These are phyloP conservation scores for Buceros bicornis DNA, from an alignment of 2,797 vertebrate species.

Conservation along the genomic window DNA sequence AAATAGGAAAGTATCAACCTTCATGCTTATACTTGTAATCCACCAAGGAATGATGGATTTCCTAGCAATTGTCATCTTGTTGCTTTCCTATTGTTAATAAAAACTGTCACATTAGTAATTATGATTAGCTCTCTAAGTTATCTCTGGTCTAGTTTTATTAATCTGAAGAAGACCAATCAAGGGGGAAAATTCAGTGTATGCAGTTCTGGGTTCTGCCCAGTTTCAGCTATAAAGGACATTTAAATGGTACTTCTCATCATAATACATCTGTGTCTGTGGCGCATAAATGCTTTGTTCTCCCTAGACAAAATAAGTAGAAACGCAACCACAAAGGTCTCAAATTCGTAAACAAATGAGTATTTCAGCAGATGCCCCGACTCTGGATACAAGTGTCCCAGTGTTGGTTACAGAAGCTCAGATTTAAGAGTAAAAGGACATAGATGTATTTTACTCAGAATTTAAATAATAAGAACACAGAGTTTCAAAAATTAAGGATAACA, in stretches of 20 bases:
- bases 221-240: background rate
- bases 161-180: background rate
- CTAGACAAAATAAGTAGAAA: background rate
- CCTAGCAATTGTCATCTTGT: background rate
- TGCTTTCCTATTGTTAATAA: background rate
- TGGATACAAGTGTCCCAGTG: background rate
- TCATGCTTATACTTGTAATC: background rate
- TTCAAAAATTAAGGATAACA: background rate
- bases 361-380: background rate
- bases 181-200: background rate
- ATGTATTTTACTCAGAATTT: background rate
- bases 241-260: background rate
- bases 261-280: background rate
- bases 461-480: background rate
- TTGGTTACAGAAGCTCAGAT: background rate
- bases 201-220: background rate
- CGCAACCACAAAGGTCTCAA: background rate
- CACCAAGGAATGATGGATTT: background rate
- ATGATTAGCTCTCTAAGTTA: background rate
- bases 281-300: background rate
- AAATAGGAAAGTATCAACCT: background rate
- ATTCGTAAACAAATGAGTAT: background rate
- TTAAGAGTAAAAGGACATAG: background rate
- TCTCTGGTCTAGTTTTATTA: background rate
- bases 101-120: background rate